Evolutionary conservation across 1,140 invertebrate genomes (phyloP).

Genomic region (Bombus huntii): DNA sequence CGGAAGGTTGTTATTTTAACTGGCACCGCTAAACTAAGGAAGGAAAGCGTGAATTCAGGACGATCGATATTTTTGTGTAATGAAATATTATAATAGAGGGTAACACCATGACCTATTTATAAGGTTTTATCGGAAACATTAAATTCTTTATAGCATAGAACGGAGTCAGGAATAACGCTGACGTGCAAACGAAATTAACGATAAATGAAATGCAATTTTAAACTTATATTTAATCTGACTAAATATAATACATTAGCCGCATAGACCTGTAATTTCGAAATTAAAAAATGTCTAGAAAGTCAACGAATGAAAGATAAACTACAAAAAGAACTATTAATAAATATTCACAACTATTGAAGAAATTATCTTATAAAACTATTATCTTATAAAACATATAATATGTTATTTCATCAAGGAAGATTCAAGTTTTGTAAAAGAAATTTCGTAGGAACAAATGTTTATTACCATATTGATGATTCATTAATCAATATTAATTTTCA

Average conservation of each 20-base stretch:
- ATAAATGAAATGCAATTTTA: background rate
- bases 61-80: constrained; percentile 18
- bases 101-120: constrained; percentile 1
- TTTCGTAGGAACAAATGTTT: background rate
- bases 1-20: background rate
- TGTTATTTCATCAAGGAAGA: background rate
- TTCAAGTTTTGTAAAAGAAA: background rate
- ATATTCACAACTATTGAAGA: background rate
- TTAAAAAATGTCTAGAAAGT: too few species aligned
- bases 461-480: background rate
- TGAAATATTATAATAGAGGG: constrained; percentile 10
- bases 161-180: background rate
- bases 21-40: background rate
- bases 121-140: constrained; percentile 16
- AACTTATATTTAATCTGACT: background rate
- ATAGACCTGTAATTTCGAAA: background rate
- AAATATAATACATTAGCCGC: background rate
- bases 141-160: background rate
- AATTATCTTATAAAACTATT: background rate
- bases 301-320: background rate
- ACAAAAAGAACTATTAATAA: background rate
- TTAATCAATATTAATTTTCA: background rate
- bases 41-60: background rate
- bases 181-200: constrained; percentile 5
- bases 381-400: background rate